Base-by-base conservation (phyloP, 1,140 invertebrate genomes). In the Caenorhabditis tropicalis region DNA sequence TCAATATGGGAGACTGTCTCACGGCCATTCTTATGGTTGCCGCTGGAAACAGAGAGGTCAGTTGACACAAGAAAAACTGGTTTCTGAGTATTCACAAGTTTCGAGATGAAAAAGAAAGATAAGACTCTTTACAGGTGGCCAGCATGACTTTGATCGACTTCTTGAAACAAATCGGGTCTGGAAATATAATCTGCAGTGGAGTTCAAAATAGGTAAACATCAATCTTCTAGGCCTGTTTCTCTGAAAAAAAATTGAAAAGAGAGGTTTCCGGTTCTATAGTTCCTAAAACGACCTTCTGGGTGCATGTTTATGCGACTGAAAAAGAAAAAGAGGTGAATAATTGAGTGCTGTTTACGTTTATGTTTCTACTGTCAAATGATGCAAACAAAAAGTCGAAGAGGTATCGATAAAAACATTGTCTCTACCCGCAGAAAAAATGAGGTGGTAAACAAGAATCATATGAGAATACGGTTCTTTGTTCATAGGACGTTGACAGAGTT, bases 391-490 rank as follows among this genome's bases (percentile, higher is more conserved):
- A n/a, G n/a, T n/a, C n/a, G n/a, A 15, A 43, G 36, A 46, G 36
- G 33, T 39, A 74, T 74, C 36, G 65, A 74, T 74, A 74, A 74
- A 74, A 74, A 46, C 21, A 46, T 21, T 21, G 24, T 58, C 24
- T 74, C 19, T 16, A 33, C 58, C 36, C 65, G 36, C 65, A 74
- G 43, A 74, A 65, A 33, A 74, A n/a, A n/a, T n/a, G n/a, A 31
- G n/a, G 65, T 74, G 65, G 65, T 43, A 74, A 74, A 74, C 65
- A 74, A 74, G 29, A 74, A 74, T 74, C 65, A 43, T 74, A 43
- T 46, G 65, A 74, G 65, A 74, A 74, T 74, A 74, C 36, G 36
- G 65, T 74, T 74, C 65, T 74, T 74, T 74, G 65, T 74, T 74
- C 36, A n/a, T 43, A 46, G 65, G 36, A 74, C 65, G 65, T 43